A percentile compares a stretch with the other conserved stretches of the same genome.
Evolutionary conservation across 2,888 invertebrate genomes (phyloP).

Genomic region (Buathra laborator): DNA sequence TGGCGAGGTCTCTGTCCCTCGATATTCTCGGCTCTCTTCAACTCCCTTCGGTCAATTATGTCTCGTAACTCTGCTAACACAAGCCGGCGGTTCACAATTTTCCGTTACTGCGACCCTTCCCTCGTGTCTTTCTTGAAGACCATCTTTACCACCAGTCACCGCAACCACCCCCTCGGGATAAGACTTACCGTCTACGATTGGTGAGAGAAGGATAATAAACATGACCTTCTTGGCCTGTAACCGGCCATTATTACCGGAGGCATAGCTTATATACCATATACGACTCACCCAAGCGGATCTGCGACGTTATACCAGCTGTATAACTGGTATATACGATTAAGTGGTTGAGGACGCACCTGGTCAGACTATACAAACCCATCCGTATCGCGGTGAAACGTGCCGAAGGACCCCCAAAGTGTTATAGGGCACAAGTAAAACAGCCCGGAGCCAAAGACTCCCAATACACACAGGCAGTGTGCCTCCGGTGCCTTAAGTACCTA

Average conservation of each 20-base stretch:
- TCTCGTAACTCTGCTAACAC: constrained; percentile 76
- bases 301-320: background rate
- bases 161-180: background rate
- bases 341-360: constrained; percentile 1
- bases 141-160: background rate
- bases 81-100: constrained; percentile 72
- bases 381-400: background rate
- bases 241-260: background rate
- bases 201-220: constrained; percentile 2
- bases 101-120: constrained; percentile 65
- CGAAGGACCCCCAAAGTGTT: background rate
- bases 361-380: background rate
- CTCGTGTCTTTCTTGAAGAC: background rate
- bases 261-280: background rate
- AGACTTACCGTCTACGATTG: constrained; percentile 8
- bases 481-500: background rate
- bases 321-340: background rate
- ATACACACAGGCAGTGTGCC: too few species aligned
- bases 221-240: background rate
- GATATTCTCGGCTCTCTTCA: constrained; percentile 26
- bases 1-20: constrained; percentile 58
- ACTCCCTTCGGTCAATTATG: constrained; percentile 75
- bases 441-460: background rate
- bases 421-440: background rate
- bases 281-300: constrained; percentile 6